Evolutionary conservation across 2,113 vertebrate species (phyloP), one percentile per base, ranked within the genome.

Genomic region (Lepisosteus osseus): DNA sequence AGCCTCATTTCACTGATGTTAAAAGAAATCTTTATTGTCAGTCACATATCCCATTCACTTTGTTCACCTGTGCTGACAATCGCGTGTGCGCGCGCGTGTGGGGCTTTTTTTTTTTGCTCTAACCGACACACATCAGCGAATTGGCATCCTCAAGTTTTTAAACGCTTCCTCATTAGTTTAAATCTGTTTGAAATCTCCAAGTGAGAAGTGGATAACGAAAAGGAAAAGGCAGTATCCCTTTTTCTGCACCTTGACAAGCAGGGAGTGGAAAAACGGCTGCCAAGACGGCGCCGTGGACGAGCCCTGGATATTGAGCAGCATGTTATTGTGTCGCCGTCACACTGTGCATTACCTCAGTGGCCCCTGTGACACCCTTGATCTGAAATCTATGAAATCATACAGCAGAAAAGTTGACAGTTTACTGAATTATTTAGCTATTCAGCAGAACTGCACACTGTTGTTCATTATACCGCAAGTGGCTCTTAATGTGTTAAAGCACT

Each of bases 21-120:
- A 92, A 97, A 97, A 97, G 95, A 94, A 97, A 97, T 94, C 93
- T 93, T 93, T 95, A 94, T 95, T 97, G 97, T 96, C 95, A 96
- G 89, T 94, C 96, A 95, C 89, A 94, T 97, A 91, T 92, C 85
- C 92, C 90, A 94, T 95, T 97, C 95, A 95, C 96, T 98, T 99
- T 99, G 95, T 97, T 97, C 95, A 94, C 90, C 43, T 87, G 83
- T 90, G 78, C 92, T 98, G 96, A 97, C 96, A 97, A 92, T 85
- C 91, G 90, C 65, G 67, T 65, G 72, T 57, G 61, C 9, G 56
- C 66, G 64, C 65, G 51, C 72, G 70, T 66, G 66, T 69, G 77
- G 56, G 57, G 29, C 15, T 59, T 89, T 87, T 88, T 90, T 86
- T 84, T 83, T 84, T 85, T 83, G 74, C 83, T 75, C 70, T 85